Percentiles rank a stretch among this genome's conserved stretches.
phyloP scores from a whole-genome alignment of 2,888 invertebrate species.

The Ochropacha duplaris region DNA sequence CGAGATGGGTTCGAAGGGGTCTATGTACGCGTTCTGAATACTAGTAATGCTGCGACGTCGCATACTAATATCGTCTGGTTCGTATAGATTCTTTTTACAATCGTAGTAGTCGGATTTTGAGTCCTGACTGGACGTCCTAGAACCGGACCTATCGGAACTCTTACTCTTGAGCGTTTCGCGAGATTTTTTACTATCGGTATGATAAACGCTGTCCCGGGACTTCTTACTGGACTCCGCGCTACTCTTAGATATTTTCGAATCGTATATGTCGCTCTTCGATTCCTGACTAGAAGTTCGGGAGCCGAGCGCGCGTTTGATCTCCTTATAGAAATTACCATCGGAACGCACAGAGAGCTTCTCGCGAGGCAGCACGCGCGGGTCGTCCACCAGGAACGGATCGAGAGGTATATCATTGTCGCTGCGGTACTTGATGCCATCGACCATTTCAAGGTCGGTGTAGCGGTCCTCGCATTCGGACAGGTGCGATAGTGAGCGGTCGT shows the following conservation, averaged over 20 bases:
- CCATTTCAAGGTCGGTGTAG: constrained; percentile 83
- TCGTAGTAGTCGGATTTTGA: constrained; percentile 89
- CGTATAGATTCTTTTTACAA: constrained; percentile 80
- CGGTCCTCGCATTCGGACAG: constrained; percentile 78
- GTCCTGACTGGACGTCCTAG: constrained; percentile 87
- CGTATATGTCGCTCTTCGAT: constrained; percentile 87
- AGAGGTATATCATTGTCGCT: constrained; percentile 87
- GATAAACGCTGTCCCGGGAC: constrained; percentile 85
- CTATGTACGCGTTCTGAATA: constrained; percentile 67
- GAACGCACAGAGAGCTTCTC: constrained; percentile 88
- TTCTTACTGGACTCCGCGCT: constrained; percentile 86
- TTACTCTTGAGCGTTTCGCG: constrained; percentile 85
- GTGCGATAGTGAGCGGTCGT: constrained; percentile 84
- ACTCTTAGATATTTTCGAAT: constrained; percentile 85
- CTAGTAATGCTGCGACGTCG: constrained; percentile 63
- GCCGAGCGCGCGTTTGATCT: constrained; percentile 84
- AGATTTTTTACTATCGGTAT: constrained; percentile 86
- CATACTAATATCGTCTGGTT: constrained; percentile 59
- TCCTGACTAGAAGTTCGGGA: constrained; percentile 88
- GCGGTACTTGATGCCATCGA: constrained; percentile 49
- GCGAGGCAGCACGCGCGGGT: constrained; percentile 88
- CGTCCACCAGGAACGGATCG: constrained; percentile 90
- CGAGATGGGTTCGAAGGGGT: constrained; percentile 76
- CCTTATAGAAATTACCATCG: constrained; percentile 88
- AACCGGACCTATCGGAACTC: constrained; percentile 83